Evolutionary conservation across 2,888 invertebrate species (phyloP).

Genomic region (Disparrhopalites patrizii): DNA sequence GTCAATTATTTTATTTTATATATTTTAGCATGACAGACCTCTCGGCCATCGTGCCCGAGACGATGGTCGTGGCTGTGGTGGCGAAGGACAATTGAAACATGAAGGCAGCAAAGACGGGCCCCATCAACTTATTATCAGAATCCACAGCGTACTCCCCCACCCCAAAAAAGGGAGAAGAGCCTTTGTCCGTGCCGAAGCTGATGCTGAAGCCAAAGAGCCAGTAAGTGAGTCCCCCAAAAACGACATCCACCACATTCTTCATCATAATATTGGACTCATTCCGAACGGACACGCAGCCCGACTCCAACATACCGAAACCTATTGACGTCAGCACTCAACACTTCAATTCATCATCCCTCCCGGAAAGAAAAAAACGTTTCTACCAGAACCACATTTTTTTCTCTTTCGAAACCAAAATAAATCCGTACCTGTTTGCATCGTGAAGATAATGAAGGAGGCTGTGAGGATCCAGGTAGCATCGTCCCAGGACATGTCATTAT

Average conservation of each 20-base stretch:
- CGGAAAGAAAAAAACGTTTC: no score
- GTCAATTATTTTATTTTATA: background rate
- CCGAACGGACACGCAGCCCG: slow-evolving; percentile 52
- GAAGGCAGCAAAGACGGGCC: slow-evolving; percentile 47
- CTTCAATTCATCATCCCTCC: no score
- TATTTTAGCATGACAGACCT: slow-evolving; percentile 47
- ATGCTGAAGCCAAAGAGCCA: slow-evolving; percentile 54
- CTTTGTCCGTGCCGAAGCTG: slow-evolving; percentile 50
- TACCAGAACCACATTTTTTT: no score
- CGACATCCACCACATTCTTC: slow-evolving; percentile 54
- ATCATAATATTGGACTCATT: slow-evolving; percentile 56
- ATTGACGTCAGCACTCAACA: background rate
- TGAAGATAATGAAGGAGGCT: slow-evolving; percentile 51
- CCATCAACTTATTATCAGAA: slow-evolving; percentile 49
- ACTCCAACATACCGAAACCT: slow-evolving; percentile 55
- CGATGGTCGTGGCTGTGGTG: slow-evolving; percentile 52
- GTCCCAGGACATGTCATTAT: slow-evolving; percentile 43
- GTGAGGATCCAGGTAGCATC: slow-evolving; percentile 47
- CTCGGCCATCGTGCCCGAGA: slow-evolving; percentile 54
- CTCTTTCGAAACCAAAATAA: no score
- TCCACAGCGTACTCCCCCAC: slow-evolving; percentile 53
- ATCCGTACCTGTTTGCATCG: slow-evolving; percentile 52
- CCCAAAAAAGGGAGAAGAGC: slow-evolving; percentile 51
- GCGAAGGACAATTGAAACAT: slow-evolving; percentile 49
- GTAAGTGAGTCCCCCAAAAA: slow-evolving; percentile 55